Percentiles rank a stretch among this genome's conserved stretches.
These are phyloP conservation scores for Brassicogethes aeneus DNA, from an alignment of 2,888 invertebrate species.

Conservation along the genomic window DNA sequence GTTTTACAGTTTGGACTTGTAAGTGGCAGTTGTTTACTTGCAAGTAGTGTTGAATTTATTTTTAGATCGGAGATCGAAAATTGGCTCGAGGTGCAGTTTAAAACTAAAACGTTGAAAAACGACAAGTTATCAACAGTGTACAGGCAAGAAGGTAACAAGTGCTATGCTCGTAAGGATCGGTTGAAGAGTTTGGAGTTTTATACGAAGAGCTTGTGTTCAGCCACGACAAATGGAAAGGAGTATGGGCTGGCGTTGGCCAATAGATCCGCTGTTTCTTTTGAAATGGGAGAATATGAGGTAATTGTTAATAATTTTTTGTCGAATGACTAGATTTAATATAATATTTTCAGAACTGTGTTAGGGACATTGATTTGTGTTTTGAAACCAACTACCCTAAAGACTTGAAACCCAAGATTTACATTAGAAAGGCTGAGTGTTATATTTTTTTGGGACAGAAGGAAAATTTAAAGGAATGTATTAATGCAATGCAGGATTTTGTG, in stretches of 20 bases:
- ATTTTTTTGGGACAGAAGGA: slow-evolving; percentile 40
- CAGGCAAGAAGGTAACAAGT: slow-evolving; percentile 49
- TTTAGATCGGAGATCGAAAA: slow-evolving; percentile 30
- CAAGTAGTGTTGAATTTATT: slow-evolving; percentile 16
- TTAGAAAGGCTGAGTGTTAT: slow-evolving; percentile 57
- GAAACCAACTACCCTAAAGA: slow-evolving; percentile 53
- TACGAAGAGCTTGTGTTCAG: slow-evolving; percentile 53
- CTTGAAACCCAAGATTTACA: slow-evolving; percentile 53
- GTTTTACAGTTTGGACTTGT: slow-evolving; percentile 29
- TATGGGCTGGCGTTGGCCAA: slow-evolving; percentile 58
- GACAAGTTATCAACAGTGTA: slow-evolving; percentile 29
- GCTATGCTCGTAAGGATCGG: slow-evolving; percentile 46
- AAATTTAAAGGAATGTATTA: slow-evolving; percentile 24
- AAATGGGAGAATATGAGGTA: slow-evolving; percentile 52
- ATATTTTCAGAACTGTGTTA: slow-evolving; percentile 48
- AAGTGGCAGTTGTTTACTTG: no score
- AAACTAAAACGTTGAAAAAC: slow-evolving; percentile 31
- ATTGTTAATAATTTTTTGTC: not conserved
- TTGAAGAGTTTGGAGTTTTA: slow-evolving; percentile 50
- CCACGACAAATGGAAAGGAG: slow-evolving; percentile 46
- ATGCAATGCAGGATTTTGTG: slow-evolving; percentile 23
- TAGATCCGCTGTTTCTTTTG: slow-evolving; percentile 57
- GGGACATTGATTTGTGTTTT: slow-evolving; percentile 54
- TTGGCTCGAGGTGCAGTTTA: slow-evolving; percentile 34
- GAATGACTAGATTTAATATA: not conserved